Evolutionary conservation across 2,888 invertebrate genomes (phyloP).

Genomic region (Capitulum mitella): DNA sequence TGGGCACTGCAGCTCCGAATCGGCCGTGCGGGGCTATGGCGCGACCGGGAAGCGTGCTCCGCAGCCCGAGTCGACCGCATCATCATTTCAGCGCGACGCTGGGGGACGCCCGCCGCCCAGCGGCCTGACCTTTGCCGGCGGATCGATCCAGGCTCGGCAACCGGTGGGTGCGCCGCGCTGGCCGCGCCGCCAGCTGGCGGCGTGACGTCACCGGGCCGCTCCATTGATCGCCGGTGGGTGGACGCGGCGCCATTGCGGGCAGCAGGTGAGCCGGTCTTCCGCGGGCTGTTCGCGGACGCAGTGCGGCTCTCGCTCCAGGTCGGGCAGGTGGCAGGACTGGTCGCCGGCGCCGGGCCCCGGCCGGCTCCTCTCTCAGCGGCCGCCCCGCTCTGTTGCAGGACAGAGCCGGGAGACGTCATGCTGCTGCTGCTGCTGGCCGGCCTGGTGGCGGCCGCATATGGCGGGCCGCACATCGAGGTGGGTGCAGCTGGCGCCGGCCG

Average conservation of each 20-base stretch:
- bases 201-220: neutral
- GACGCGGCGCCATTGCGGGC: neutral
- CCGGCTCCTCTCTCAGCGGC: neutral
- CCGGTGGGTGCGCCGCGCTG: neutral
- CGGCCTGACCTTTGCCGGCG: neutral
- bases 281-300: too few relatives aligned
- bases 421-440: neutral
- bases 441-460: conserved; percentile 2
- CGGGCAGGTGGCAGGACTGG: neutral
- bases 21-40: too few relatives aligned
- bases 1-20: too few relatives aligned
- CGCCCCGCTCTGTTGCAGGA: neutral
- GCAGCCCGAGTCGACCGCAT: too few relatives aligned
- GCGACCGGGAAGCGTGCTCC: too few relatives aligned
- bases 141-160: neutral
- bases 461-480: neutral
- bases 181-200: neutral
- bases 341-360: neutral
- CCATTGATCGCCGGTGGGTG: conserved; percentile 1
- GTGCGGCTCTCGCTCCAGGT: neutral
- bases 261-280: neutral
- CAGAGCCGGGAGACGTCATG: neutral
- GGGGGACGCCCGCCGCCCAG: too few relatives aligned
- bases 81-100: too few relatives aligned
- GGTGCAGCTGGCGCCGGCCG: too few relatives aligned